Evolutionary conservation across 1,140 invertebrate species (phyloP).

Genomic region (Atta texana): DNA sequence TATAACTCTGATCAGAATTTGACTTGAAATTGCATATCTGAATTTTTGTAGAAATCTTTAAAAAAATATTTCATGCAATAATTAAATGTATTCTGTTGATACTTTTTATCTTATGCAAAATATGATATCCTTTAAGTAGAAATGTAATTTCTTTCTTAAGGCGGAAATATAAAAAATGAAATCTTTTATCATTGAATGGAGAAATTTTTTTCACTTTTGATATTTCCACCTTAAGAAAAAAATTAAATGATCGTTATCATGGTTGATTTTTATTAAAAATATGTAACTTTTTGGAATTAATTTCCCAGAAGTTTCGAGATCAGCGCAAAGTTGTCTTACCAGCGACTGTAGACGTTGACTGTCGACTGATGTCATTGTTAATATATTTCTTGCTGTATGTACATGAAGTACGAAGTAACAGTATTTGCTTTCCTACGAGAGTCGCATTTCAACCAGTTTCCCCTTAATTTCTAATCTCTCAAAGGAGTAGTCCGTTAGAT

Average conservation of each 20-base stretch:
- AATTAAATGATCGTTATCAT: too few relatives aligned
- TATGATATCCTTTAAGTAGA: neutral
- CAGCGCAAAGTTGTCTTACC: neutral
- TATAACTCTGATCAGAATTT: constrained; percentile 7
- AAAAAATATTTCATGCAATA: neutral
- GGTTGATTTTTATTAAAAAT: constrained; percentile 16
- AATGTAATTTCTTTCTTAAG: too few relatives aligned
- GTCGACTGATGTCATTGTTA: constrained; percentile 17
- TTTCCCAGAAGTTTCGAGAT: neutral
- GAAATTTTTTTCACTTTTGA: too few relatives aligned
- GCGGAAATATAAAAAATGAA: too few relatives aligned
- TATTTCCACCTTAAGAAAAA: too few relatives aligned
- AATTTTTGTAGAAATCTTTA: neutral
- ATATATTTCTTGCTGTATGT: constrained; percentile 28
- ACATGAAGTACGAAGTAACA: constrained; percentile 18
- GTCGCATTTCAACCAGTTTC: constrained; percentile 25
- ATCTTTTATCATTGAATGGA: too few relatives aligned
- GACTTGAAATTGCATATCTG: neutral
- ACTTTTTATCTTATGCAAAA: neutral
- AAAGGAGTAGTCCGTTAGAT: constrained; percentile 52
- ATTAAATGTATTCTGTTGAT: neutral
- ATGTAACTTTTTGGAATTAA: neutral
- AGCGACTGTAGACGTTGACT: neutral
- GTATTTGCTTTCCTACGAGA: constrained; percentile 28
- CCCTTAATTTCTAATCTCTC: constrained; percentile 59